phyloP scores from a whole-genome alignment of 1,140 invertebrate genomes.

The Galleria mellonella region DNA sequence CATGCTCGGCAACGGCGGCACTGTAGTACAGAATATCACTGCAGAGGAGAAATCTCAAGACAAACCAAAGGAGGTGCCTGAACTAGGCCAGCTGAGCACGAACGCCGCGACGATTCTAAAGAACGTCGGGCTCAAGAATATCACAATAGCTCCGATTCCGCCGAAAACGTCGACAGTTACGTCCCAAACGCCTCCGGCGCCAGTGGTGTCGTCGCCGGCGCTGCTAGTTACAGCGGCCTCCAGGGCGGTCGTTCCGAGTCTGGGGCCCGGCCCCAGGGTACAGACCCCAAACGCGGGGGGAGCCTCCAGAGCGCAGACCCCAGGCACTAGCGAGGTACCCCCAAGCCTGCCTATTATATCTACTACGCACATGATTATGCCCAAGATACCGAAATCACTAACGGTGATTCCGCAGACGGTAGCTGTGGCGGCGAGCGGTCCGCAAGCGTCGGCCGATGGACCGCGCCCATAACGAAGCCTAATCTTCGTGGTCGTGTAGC shows the following conservation, averaged over 20 bases:
- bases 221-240: slow-evolving; percentile 33
- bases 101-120: slow-evolving; percentile 63
- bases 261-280: slow-evolving; percentile 15
- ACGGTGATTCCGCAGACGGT: slow-evolving; percentile 59
- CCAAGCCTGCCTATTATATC: slow-evolving; percentile 21
- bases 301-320: too few species aligned
- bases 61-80: slow-evolving; percentile 22
- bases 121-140: slow-evolving; percentile 65
- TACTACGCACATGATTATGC: slow-evolving; percentile 58
- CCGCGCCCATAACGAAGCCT: slow-evolving; percentile 55
- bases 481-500: slow-evolving; percentile 44
- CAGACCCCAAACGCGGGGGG: too few species aligned
- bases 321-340: slow-evolving; percentile 18
- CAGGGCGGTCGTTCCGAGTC: slow-evolving; percentile 26
- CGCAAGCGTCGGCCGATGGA: slow-evolving; percentile 10
- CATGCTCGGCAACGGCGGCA: slow-evolving; percentile 45
- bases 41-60: slow-evolving; percentile 24
- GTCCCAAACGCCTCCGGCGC: slow-evolving; percentile 28
- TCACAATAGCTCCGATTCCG: slow-evolving; percentile 66
- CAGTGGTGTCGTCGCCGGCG: slow-evolving; percentile 27
- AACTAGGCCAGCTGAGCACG: slow-evolving; percentile 29
- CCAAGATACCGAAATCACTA: slow-evolving; percentile 84
- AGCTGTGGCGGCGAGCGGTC: slow-evolving; percentile 5
- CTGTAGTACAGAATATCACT: slow-evolving; percentile 38
- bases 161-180: slow-evolving; percentile 52